Evolutionary conservation across 53 echinoderm and acorn worm genomes (phyloP).

Genomic region (Paelopatides confundens): DNA sequence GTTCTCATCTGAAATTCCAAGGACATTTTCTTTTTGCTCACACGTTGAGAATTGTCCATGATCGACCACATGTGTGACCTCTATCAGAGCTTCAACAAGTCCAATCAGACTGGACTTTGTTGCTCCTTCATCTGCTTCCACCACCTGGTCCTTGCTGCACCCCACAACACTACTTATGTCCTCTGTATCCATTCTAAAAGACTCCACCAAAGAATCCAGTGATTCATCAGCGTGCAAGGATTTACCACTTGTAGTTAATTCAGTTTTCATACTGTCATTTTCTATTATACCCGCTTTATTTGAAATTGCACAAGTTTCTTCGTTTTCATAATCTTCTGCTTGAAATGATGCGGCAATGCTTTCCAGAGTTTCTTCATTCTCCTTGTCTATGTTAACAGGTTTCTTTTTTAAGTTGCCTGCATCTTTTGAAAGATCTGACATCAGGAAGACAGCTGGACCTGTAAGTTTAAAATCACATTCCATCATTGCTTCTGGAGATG

Average conservation of each 20-base stretch:
- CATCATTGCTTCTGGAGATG: constrained; percentile 2
- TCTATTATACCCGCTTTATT: background rate
- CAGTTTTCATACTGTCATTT: background rate
- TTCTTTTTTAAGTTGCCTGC: too few species aligned
- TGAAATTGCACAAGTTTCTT: background rate
- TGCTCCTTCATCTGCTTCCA: background rate
- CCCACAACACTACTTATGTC: background rate
- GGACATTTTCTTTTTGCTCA: background rate
- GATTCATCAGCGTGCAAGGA: background rate
- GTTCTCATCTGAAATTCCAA: background rate
- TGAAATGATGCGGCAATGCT: constrained; percentile 35
- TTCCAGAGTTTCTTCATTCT: constrained; percentile 20
- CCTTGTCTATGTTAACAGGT: background rate
- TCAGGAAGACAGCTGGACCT: background rate
- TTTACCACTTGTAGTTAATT: background rate
- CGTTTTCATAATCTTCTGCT: background rate
- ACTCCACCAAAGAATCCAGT: constrained; percentile 5
- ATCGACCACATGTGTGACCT: constrained; percentile 16
- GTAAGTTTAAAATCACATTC: background rate
- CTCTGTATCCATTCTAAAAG: constrained; percentile 5
- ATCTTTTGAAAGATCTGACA: background rate
- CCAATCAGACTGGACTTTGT: background rate
- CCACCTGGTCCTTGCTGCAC: background rate
- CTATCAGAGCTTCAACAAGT: constrained; percentile 19
- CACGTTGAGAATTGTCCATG: background rate